Evolutionary conservation across 2,113 vertebrate genomes (phyloP).

Genomic region (Cercopithecus mona): DNA sequence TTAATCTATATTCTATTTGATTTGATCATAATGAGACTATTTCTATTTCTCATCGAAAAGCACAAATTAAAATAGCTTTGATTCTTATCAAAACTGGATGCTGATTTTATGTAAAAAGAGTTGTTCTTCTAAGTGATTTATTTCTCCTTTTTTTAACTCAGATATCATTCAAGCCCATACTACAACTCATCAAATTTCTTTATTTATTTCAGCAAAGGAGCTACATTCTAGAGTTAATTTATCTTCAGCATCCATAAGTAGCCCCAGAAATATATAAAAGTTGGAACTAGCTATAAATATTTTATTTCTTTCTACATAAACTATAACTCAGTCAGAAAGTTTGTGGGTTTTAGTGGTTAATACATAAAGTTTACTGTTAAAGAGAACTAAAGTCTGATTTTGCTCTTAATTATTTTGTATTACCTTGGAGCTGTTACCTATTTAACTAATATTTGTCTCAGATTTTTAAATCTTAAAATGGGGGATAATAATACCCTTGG

Average conservation of each 20-base stretch:
- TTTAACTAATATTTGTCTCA: conserved; percentile 59
- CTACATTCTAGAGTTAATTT: not conserved
- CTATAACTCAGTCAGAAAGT: not conserved
- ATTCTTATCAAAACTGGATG: not conserved
- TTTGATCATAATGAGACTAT: not conserved
- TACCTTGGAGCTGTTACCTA: conserved; percentile 60
- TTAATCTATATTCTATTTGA: not conserved
- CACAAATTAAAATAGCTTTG: conserved; percentile 33
- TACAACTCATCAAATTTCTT: not conserved
- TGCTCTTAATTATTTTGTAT: not conserved
- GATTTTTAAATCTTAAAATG: conserved; percentile 65
- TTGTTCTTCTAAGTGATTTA: not conserved
- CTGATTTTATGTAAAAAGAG: not conserved
- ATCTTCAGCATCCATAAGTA: not conserved
- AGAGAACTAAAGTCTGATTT: not conserved
- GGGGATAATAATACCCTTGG: conserved; percentile 67
- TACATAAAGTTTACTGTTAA: not conserved
- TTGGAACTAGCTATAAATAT: not conserved
- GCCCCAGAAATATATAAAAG: not conserved
- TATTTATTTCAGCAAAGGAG: not conserved
- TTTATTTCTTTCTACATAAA: not conserved
- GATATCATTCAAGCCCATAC: not conserved
- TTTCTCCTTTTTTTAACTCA: not conserved
- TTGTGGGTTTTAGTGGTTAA: not conserved
- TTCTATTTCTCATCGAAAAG: not conserved